Conservation (phyloP, 1,140 invertebrate species). For the Diachasma alloeum region DNA sequence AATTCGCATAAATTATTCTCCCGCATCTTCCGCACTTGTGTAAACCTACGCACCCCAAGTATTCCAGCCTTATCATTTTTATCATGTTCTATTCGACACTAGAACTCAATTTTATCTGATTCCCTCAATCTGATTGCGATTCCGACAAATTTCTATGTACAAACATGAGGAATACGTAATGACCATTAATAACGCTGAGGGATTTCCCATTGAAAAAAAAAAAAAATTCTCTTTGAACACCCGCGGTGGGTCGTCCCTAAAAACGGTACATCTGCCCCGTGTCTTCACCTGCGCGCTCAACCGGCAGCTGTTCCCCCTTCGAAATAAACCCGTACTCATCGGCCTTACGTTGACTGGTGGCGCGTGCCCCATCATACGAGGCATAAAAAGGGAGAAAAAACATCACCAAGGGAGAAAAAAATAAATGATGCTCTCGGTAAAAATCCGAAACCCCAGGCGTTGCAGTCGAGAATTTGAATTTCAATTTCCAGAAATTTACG, state of each 20-base stretch:
- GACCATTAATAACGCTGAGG: background rate
- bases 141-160: background rate
- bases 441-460: no score
- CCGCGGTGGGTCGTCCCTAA: constrained; percentile 9
- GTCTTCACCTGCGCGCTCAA: constrained; percentile 27
- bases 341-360: constrained; percentile 20
- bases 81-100: background rate
- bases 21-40: background rate
- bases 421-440: no score
- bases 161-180: background rate
- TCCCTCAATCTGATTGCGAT: background rate
- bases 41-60: background rate
- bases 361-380: constrained; percentile 18
- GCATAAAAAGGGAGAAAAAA: background rate
- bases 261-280: constrained; percentile 31
- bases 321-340: constrained; percentile 14
- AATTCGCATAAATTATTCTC: background rate
- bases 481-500: background rate
- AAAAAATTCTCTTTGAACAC: background rate
- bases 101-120: background rate
- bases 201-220: background rate
- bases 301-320: constrained; percentile 17
- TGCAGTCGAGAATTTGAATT: background rate
- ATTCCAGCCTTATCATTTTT: background rate
- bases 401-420: background rate